Evolutionary conservation across 2,797 vertebrate species (phyloP).

Genomic region (Naso thynnoides): DNA sequence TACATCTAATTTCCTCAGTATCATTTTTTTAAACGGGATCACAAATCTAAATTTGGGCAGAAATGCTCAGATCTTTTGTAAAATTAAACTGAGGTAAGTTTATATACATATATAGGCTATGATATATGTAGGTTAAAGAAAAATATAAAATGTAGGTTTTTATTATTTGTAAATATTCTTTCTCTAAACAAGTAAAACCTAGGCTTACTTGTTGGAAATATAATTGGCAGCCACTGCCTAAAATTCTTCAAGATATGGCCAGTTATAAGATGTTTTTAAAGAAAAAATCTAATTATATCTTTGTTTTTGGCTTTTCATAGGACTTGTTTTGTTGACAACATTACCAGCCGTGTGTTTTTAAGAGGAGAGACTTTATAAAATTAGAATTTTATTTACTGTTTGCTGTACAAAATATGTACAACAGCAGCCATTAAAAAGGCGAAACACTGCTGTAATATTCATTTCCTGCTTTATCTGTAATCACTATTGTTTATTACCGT

Average conservation of each 20-base stretch:
- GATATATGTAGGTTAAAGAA: background rate
- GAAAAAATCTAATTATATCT: background rate
- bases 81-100: background rate
- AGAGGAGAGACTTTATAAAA: background rate
- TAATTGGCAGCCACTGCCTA: background rate
- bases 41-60: background rate
- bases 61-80: background rate
- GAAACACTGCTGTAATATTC: background rate
- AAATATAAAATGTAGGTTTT: background rate
- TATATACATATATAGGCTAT: no score
- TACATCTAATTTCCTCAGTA: conserved; percentile 6
- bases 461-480: no score
- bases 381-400: background rate
- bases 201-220: background rate
- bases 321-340: background rate
- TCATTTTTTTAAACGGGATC: background rate
- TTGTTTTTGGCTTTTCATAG: background rate
- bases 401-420: background rate
- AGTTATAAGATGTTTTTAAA: background rate
- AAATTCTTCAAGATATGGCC: background rate
- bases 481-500: background rate
- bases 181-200: background rate
- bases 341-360: background rate
- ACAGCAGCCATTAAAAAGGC: background rate
- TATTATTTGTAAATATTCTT: background rate